Base-by-base conservation (phyloP, 2,888 invertebrate genomes). In the Proisotoma minuta region DNA sequence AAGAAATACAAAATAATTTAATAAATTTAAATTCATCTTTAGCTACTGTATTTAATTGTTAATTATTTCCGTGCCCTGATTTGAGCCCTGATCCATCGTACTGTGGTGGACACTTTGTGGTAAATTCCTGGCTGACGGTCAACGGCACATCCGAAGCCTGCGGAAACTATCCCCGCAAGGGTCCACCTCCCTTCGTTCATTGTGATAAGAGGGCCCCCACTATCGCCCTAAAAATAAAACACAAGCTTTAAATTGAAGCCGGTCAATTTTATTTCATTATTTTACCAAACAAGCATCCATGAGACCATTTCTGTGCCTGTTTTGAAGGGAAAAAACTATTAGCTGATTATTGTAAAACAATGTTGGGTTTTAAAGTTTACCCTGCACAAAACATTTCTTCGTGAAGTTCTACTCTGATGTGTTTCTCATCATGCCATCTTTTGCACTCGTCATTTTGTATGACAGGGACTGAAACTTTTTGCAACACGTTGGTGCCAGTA, bases 61-160 rank as follows among this genome's bases (percentile, higher is more conserved):
- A 59, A n/a, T 34, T 15, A 34, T 34, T 34, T 34, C 34, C 52
- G 62, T 4, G 69, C 72, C 20, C 70, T 68, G 57, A 73, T 73
- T 57, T 73, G 72, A 49, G 70, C 68, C 12, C 72, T 63, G 27
- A 73, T 73, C 73, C 73, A 71, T 40, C 70, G 60, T 2, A 69
- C 62, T 49, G 70, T 72, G 26, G 69, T 71, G 3, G 70, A 43
- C 1, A 91, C 85, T 76, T 87, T 88, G 77, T 91, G 90, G 78
- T 91, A 91, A 73, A 91, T 91, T 28, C 90, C 90, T 0, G 91
- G 90, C 77, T 91, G 91, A 75, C 88, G 86, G 75, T 89, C 87
- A 15, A 89, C 88, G 0, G 89, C 90, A 76, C 90, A 91, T 51
- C 90, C 90, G 76, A 90, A 91, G 4, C 91, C 91, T 0, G 90